These are phyloP conservation scores for Sebastes baramenuke DNA, from an alignment of 2,797 vertebrate species.

Conservation along the genomic window DNA sequence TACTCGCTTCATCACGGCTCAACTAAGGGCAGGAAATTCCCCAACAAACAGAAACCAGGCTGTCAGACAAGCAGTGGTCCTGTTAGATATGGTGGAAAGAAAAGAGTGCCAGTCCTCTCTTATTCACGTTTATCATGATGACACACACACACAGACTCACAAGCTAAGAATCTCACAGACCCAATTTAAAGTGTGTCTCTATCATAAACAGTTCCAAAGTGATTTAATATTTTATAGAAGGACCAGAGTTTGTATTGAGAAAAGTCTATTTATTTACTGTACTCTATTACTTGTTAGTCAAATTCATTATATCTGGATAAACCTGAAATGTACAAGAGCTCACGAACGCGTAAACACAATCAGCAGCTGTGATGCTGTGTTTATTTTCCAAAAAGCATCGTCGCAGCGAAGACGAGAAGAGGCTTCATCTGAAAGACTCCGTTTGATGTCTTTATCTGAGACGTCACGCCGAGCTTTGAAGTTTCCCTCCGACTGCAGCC, in stretches of 20 bases:
- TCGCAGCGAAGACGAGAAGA: not conserved
- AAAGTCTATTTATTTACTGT: not conserved
- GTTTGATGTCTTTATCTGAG: conserved; percentile 63
- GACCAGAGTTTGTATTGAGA: not conserved
- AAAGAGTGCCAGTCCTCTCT: too few species aligned
- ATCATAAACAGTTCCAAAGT: not conserved
- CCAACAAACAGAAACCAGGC: not conserved
- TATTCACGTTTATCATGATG: too few species aligned
- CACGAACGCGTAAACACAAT: not conserved
- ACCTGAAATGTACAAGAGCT: not conserved
- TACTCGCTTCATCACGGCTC: not conserved
- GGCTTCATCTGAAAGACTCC: conserved; percentile 33
- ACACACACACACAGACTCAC: too few species aligned
- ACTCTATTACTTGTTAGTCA: not conserved
- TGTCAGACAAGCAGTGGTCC: not conserved
- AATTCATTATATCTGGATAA: not conserved
- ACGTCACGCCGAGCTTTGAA: conserved; percentile 50
- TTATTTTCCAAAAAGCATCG: conserved; percentile 13
- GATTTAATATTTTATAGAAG: not conserved
- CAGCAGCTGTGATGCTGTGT: conserved; percentile 18
- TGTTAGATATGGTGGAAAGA: too few species aligned
- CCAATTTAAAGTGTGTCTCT: not conserved
- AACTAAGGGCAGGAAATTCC: not conserved
- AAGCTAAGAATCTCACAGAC: not conserved
- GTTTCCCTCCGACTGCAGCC: conserved; percentile 16